Percentiles rank a stretch among this genome's conserved stretches.
Conservation (phyloP, 2,888 invertebrate genomes). For the Zaprionus lineosus region DNA sequence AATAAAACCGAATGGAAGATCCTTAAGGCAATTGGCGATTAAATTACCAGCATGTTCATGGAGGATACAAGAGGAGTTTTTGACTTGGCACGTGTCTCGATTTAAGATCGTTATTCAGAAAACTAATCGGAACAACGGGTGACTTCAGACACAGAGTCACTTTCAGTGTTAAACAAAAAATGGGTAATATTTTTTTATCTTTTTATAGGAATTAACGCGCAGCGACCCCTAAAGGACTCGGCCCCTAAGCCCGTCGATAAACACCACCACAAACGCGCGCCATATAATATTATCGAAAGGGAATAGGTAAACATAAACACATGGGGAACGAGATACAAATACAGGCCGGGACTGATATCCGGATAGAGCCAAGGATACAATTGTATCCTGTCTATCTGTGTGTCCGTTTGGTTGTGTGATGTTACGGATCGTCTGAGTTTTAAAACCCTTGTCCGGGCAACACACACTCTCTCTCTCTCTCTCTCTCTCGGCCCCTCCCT, state of each 20-base stretch:
- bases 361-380: constrained; percentile 7
- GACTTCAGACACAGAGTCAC: constrained; percentile 25
- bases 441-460: constrained; percentile 23
- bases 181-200: constrained; percentile 48
- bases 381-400: constrained; percentile 5
- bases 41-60: constrained; percentile 6
- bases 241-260: constrained; percentile 52
- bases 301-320: constrained; percentile 66
- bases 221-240: constrained; percentile 23
- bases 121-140: constrained; percentile 31
- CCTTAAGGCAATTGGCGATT: too few species aligned
- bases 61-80: neutral
- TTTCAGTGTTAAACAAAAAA: constrained; percentile 19
- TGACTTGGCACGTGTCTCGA: constrained; percentile 35
- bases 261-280: constrained; percentile 51
- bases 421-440: constrained; percentile 38
- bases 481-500: too few species aligned
- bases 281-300: constrained; percentile 72
- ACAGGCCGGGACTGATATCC: constrained; percentile 10
- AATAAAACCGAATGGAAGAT: too few species aligned
- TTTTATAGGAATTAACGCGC: constrained; percentile 48
- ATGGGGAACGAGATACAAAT: constrained; percentile 45
- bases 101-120: constrained; percentile 39
- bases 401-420: neutral
- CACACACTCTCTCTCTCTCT: neutral